Conservation (phyloP, 2,888 invertebrate genomes). For the Euclidia mi region DNA sequence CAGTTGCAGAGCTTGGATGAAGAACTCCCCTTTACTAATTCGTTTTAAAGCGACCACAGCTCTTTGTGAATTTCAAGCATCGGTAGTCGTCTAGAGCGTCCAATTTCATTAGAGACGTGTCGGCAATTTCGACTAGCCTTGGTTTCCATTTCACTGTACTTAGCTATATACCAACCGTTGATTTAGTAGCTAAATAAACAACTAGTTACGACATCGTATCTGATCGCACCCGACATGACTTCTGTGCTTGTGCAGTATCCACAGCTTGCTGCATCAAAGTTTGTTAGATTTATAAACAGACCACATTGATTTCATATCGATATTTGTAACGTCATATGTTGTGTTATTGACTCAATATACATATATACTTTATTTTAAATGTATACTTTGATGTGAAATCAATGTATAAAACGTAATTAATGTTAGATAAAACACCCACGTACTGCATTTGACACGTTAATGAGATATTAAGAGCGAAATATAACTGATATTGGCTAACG, state of each 20-base stretch:
- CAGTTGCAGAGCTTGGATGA: slow-evolving; percentile 76
- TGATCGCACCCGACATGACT: slow-evolving; percentile 73
- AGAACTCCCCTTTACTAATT: slow-evolving; percentile 83
- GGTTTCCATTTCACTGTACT: slow-evolving; percentile 76
- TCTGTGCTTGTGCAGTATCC: slow-evolving; percentile 86
- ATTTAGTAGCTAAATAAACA: slow-evolving; percentile 79
- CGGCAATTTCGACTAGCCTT: slow-evolving; percentile 74
- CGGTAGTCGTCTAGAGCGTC: slow-evolving; percentile 78
- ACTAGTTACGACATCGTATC: slow-evolving; percentile 65
- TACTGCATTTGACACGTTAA: slow-evolving; percentile 23
- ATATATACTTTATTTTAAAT: no score
- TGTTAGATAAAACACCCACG: slow-evolving; percentile 36
- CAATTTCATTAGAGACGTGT: slow-evolving; percentile 83
- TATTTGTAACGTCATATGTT: no score
- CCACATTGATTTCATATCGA: slow-evolving; percentile 66
- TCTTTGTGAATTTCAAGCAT: slow-evolving; percentile 87
- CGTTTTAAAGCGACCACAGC: slow-evolving; percentile 87
- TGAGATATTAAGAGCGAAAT: slow-evolving; percentile 1
- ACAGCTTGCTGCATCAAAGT: slow-evolving; percentile 89
- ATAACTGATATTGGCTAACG: no score
- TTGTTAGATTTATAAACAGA: slow-evolving; percentile 60
- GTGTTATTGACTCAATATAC: no score
- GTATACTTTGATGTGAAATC: slow-evolving; percentile 56
- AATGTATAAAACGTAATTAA: slow-evolving; percentile 40
- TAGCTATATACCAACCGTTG: slow-evolving; percentile 73